These are phyloP conservation scores for Antheraea mylitta DNA, from an alignment of 1,140 invertebrate genomes.

Conservation along the genomic window DNA sequence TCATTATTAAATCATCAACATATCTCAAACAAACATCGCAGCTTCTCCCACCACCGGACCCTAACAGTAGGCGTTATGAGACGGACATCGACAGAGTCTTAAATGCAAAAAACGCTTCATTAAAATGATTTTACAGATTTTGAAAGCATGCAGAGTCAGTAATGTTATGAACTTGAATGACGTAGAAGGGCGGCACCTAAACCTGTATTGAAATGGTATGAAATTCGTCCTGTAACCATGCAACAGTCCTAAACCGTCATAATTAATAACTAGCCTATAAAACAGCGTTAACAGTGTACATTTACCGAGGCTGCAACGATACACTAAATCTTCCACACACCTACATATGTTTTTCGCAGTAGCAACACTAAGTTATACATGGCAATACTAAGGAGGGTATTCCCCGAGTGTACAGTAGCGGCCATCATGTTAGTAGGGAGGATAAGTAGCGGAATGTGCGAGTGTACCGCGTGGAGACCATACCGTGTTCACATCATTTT, in stretches of 20 bases:
- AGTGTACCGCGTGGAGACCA: conserved; percentile 67
- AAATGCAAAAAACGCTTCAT: not conserved
- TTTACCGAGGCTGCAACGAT: conserved; percentile 42
- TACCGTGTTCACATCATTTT: conserved; percentile 51
- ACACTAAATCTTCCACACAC: conserved; percentile 29
- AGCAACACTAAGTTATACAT: conserved; percentile 24
- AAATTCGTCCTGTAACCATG: conserved; percentile 43
- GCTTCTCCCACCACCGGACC: conserved; percentile 18
- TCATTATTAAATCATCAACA: not conserved
- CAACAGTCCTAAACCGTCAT: conserved; percentile 47
- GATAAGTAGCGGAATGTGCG: conserved; percentile 65
- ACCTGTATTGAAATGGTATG: not conserved
- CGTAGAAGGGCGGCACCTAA: not conserved
- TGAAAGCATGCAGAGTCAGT: conserved; percentile 47
- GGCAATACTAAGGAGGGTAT: conserved; percentile 21
- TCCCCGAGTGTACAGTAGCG: conserved; percentile 46
- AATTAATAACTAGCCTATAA: conserved; percentile 55
- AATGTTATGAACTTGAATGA: conserved; percentile 43
- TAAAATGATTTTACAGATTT: not conserved
- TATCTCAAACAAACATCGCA: not conserved
- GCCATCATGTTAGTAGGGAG: conserved; percentile 68
- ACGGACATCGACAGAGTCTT: not conserved
- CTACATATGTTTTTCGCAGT: conserved; percentile 30
- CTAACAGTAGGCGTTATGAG: conserved; percentile 9
- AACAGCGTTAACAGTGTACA: conserved; percentile 57